Percentiles rank a stretch among this genome's conserved stretches.
Evolutionary conservation across 1,140 invertebrate genomes (phyloP).

Genomic region (Drosophila pallidifrons): DNA sequence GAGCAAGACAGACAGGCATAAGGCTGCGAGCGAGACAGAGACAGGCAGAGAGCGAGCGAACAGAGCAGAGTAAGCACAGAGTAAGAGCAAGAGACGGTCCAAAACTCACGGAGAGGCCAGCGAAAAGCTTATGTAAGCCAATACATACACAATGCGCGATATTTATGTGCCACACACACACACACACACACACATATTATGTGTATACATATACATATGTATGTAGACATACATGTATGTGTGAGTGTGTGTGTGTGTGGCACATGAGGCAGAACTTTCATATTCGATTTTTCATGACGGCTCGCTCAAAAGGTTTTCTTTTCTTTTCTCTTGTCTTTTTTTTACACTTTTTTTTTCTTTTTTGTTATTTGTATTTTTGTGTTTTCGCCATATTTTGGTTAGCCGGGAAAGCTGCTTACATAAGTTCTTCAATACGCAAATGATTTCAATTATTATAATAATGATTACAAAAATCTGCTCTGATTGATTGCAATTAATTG

Average conservation of each 20-base stretch:
- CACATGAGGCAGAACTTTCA: constrained; percentile 53
- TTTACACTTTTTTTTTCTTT: not conserved
- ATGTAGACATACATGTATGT: not conserved
- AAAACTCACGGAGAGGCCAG: constrained; percentile 57
- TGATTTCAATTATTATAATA: constrained; percentile 44
- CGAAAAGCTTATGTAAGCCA: constrained; percentile 78
- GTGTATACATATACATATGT: constrained; percentile 16
- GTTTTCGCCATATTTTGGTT: constrained; percentile 15
- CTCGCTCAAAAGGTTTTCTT: constrained; percentile 45
- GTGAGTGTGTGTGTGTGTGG: not conserved
- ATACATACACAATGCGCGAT: constrained; percentile 77
- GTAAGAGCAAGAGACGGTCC: constrained; percentile 27
- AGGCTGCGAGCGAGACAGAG: constrained; percentile 5
- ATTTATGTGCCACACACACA: constrained; percentile 63
- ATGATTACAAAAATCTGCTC: constrained; percentile 18
- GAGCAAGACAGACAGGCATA: constrained; percentile 43
- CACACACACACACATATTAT: constrained; percentile 27
- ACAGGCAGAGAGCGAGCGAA: not conserved
- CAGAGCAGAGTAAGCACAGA: constrained; percentile 8
- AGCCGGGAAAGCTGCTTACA: constrained; percentile 33
- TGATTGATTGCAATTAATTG: constrained; percentile 9
- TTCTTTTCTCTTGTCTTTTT: constrained; percentile 12
- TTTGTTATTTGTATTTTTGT: not conserved
- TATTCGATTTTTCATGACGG: constrained; percentile 61
- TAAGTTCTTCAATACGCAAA: constrained; percentile 44